Evolutionary conservation across 2,797 vertebrate species (phyloP), one percentile per base, ranked within the genome.

Genomic region (Tragelaphus oryx): DNA sequence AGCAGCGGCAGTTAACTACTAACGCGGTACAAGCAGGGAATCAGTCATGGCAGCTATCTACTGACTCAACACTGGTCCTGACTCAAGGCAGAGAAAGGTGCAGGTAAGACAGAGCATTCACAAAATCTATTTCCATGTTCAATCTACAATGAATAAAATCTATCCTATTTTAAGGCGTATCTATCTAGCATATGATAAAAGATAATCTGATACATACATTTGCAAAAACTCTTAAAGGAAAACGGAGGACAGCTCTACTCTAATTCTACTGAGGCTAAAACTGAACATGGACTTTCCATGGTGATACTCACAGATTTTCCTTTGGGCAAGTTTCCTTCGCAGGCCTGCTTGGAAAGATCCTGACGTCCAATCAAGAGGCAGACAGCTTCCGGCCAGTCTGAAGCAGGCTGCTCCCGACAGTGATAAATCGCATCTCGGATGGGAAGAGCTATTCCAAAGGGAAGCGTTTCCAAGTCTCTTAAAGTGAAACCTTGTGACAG

Each of bases 371-470:
- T 99, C 96, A 99, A 97, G 94, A 99, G 98, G 94, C 99, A 99
- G 85, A 99, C 99, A 0, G 99, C 99, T 98, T 99, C 99, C 0
- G 99, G 99, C 99, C 99, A 99, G 98, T 99, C 99, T 10, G 99
- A 99, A 89, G 99, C 99, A 0, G 99, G 99, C 96, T 99, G 99
- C 97, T 99, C 99, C 1, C 99, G 98, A 97, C 99, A 99, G 86
- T 99, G 99, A 97, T 99, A 99, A 87, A 99, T 99, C 8, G 99
- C 99, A 26, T 99, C 99, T 96, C 99, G 98, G 92, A 99, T 99
- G 33, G 99, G 99, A 97, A 99, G 98, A 18, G 99, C 99, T 80
- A 99, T 99, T 0, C 99, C 99, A 88, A 99, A 99, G 0, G 99
- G 99, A 65, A 99, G 99, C 0, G 99, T 99, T 97, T 99, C 99